Evolutionary conservation across 2,113 vertebrate species (phyloP), one percentile per base, ranked within the genome.

Genomic region (Cottus gobio): DNA sequence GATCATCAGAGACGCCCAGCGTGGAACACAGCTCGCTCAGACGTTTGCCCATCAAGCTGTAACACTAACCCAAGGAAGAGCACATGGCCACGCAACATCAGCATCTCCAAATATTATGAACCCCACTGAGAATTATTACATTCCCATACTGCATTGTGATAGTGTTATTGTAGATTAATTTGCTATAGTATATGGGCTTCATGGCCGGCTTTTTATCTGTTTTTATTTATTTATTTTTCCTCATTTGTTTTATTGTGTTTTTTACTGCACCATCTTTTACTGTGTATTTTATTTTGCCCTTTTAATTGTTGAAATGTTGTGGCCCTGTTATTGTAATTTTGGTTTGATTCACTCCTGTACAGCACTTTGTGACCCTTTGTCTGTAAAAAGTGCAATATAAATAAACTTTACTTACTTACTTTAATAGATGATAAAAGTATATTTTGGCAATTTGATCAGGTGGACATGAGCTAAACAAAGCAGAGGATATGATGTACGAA

Each of bases 1-100:
- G 81, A 42, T 97, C 97, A 44, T 94, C 93, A 46, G 95, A 95
- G 85, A 98, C 93, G 57, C 95, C 93, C 88, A 98, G 54, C 4
- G 95, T 95, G 39, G 96, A 56, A 78, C 97, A 97, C 36, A 98
- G 91, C 54, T 97, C 96, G 20, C 94, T 94, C 83, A 98, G 85
- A 31, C 96, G 96, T 79, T 95, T 95, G 0, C 94, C 96, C 50
- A 96, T 96, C 91, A 98, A 87, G 39, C 95, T 96, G 90, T 99
- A 98, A 3, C 98, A 96, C 97, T 99, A 89, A 54, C 37, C 22
- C 42, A n/a, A 37, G 52, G 42, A 67, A 70, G 16, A 24, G 36
- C 48, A 18, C 6, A 63, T 12, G 44, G 57, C 16, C 48, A 48
- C 24, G 37, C 4, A 65, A 70, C 20, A 11, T 0, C 48, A 31